Base-by-base conservation (phyloP, 1,140 invertebrate genomes). In the Glomeris maerens region DNA sequence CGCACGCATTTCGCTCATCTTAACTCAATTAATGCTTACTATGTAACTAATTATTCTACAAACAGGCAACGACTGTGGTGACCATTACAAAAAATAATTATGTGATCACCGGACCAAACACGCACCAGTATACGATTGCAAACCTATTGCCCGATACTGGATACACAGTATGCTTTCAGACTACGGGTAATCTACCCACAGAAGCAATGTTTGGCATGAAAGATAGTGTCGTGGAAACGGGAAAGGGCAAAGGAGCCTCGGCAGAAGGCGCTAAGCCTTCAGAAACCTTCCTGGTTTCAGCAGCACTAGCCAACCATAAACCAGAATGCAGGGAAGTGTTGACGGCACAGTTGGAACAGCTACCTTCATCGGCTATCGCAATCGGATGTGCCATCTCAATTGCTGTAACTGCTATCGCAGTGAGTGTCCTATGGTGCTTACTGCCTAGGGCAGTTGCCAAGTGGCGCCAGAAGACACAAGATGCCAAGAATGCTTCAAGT, bases 351-450 rank as follows among this genome's bases (percentile, higher is more conserved):
- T 40, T 42, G n/a, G 31, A 27, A 2, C 27, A n/a, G 10, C 48
- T 50, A 27, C 47, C 42, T 4, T 29, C 40, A n/a, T 14, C 52
- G 5, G 52, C 50, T 51, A 46, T 56, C 13, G 55, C 55, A 1
- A 23, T 53, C 17, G 50, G 52, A 14, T 48, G 48, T 1, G 28
- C 31, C 13, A 49, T 56, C 20, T 53, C 55, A 20, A 44, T 49
- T 4, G 40, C 48, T 21, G 42, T 47, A 1, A 56, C 55, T 2
- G 36, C 49, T 3, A 27, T 54, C 5, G 20, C 54, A 13, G 45
- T 54, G 2, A 44, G 44, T 10, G 20, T 54, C 20, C 38, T 56
- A 5, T 50, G 47, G 36, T 56, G 52, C 27, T 54, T 28, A 44
- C 31, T 56, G 46, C 52, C 52, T 23, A 27, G 25, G 48, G 3